Evolutionary conservation across 2,797 vertebrate species (phyloP), one percentile per base, ranked within the genome.

Genomic region (Fringilla coelebs): DNA sequence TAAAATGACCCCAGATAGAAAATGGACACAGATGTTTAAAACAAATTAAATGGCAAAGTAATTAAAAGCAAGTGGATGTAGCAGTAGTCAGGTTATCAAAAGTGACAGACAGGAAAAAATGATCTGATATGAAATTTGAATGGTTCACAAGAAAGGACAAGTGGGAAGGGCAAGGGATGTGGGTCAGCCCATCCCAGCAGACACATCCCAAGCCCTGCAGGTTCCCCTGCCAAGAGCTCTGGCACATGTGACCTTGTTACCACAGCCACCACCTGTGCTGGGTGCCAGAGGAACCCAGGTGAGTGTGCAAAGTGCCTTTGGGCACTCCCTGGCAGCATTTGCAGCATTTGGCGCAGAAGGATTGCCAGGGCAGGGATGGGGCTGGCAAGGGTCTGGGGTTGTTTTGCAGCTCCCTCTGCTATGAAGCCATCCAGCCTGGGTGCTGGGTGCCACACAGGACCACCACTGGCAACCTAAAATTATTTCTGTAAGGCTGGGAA

Each of bases 11-110:
- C 62, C 46, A 52, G 73, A 57, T 7, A 91, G 73, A 75, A 90
- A 85, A 72, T 60, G 77, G 62, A 85, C 80, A 88, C 88, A 94
- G 85, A 91, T 86, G 73, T 86, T 86, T 76, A 75, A 94, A 93
- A 66, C 26, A 93, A 93, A 93, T 86, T 78, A 84, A 93, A 88
- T 60, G 80, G n/a, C 40, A 86, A 43, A 55, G 45, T 80, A 91
- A 94, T 94, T 84, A 91, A 94, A 95, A 81, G 20, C 18, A 81
- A 94, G 40, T 41, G 60, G 29, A 83, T 58, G 32, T 28, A 76
- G 24, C 43, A 48, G 58, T 75, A 88, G 58, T 46, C 45, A 62
- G 66, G 28, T 94, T 90, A 88, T 81, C 51, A 89, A 45, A 94
- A 88, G 70, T 86, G 91, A 60, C 91, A 90, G 76, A 75, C 12